These are phyloP conservation scores for Drosophila imparisetae DNA, from an alignment of 2,888 invertebrate species.

Conservation along the genomic window DNA sequence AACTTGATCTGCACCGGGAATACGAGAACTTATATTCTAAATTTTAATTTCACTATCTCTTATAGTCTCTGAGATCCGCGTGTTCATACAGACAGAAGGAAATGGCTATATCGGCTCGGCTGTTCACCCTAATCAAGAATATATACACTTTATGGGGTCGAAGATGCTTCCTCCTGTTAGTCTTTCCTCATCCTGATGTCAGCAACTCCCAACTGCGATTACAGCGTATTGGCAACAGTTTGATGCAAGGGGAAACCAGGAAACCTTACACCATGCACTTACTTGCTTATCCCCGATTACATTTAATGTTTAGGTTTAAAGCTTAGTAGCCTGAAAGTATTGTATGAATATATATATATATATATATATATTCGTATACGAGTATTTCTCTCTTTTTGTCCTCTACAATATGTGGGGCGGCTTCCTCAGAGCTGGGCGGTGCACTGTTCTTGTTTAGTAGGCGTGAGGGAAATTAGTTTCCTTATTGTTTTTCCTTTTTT, in stretches of 20 bases:
- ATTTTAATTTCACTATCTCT: too few relatives aligned
- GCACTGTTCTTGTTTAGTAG: constrained; percentile 9
- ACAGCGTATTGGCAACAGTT: not conserved
- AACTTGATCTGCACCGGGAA: too few relatives aligned
- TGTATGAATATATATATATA: too few relatives aligned
- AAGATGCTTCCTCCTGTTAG: too few relatives aligned
- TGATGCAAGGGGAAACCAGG: not conserved
- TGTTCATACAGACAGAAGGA: too few relatives aligned
- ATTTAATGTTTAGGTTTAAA: not conserved
- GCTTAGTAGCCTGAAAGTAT: not conserved
- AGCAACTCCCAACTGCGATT: not conserved
- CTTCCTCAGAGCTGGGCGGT: not conserved
- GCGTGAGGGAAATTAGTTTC: constrained; percentile 67
- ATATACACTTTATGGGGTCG: too few relatives aligned
- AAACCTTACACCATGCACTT: not conserved
- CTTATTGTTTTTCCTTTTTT: constrained; percentile 16
- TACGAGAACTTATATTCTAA: too few relatives aligned
- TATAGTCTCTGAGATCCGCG: too few relatives aligned
- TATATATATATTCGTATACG: not conserved
- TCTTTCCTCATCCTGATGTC: not conserved
- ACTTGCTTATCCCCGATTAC: not conserved
- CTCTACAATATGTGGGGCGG: not conserved
- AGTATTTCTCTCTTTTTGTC: not conserved
- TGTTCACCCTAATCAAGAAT: too few relatives aligned
- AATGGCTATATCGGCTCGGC: too few relatives aligned